These are phyloP conservation scores for Atta colombica DNA, from an alignment of 1,140 invertebrate genomes.

Conservation along the genomic window DNA sequence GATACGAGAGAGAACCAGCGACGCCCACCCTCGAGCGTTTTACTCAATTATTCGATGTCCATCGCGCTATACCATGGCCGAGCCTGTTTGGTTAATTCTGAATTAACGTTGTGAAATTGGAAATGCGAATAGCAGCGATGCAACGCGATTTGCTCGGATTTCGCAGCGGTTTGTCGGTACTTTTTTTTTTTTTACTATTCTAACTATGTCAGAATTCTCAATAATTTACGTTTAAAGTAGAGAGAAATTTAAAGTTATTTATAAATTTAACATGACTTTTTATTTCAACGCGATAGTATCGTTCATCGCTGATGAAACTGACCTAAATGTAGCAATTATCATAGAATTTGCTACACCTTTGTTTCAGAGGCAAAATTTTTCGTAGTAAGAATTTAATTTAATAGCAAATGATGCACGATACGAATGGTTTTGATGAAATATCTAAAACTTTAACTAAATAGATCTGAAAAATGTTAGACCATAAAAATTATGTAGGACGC, in stretches of 20 bases:
- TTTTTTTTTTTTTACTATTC: not conserved
- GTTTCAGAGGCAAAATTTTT: not conserved
- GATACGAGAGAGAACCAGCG: constrained; percentile 43
- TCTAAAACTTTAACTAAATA: no score
- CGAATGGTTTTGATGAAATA: no score
- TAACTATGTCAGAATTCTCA: not conserved
- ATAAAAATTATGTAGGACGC: no score
- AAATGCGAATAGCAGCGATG: constrained; percentile 35
- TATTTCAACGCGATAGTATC: not conserved
- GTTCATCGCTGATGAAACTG: not conserved
- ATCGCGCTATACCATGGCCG: constrained; percentile 45
- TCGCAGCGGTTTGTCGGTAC: not conserved
- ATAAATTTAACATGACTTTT: constrained; percentile 17
- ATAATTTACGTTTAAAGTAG: not conserved
- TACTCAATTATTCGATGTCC: constrained; percentile 66
- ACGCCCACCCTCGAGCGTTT: constrained; percentile 45
- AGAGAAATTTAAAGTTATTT: not conserved
- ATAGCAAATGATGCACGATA: no score
- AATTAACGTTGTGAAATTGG: constrained; percentile 62
- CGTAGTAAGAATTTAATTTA: not conserved
- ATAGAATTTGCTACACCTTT: not conserved
- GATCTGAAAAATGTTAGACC: no score
- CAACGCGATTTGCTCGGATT: constrained; percentile 42
- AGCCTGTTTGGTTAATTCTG: constrained; percentile 63
- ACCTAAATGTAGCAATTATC: constrained; percentile 21